Evolutionary conservation across 2,797 vertebrate genomes (phyloP).

Genomic region (Sebastes hubbsi): DNA sequence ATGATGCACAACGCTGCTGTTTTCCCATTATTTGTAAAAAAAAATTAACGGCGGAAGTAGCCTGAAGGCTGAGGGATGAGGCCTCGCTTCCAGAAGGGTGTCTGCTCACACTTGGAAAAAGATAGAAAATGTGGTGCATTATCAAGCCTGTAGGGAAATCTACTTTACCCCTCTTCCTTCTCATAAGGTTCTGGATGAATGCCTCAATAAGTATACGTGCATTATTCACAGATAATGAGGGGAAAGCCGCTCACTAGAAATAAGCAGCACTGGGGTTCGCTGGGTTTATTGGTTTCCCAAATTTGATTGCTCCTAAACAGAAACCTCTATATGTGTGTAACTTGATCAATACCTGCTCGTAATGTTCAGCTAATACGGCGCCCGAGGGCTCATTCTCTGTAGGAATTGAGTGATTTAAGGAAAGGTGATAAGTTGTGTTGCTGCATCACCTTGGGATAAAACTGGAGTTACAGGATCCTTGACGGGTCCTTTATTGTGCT

Average conservation of each 20-base stretch:
- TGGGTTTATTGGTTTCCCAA: slow-evolving; percentile 19
- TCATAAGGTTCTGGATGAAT: background rate
- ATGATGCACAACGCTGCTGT: slow-evolving; percentile 55
- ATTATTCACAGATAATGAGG: slow-evolving; percentile 45
- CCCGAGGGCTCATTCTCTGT: background rate
- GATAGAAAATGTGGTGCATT: slow-evolving; percentile 28
- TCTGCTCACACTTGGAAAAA: slow-evolving; percentile 33
- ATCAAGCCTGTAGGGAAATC: slow-evolving; percentile 14
- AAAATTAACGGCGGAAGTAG: slow-evolving; percentile 31
- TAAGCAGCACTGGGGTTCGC: slow-evolving; percentile 15
- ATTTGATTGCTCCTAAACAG: background rate
- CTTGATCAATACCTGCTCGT: slow-evolving; percentile 1
- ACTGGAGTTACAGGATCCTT: background rate
- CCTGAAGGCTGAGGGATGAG: slow-evolving; percentile 51
- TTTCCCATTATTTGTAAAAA: slow-evolving; percentile 45
- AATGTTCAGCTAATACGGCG: background rate
- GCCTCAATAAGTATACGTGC: background rate
- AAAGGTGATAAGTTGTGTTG: background rate
- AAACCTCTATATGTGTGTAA: background rate
- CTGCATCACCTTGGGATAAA: background rate
- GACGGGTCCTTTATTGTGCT: background rate
- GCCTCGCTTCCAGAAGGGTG: slow-evolving; percentile 54
- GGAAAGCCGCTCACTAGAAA: slow-evolving; percentile 18
- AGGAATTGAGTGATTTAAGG: background rate
- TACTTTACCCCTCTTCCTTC: background rate